phyloP scores from a whole-genome alignment of 1,140 invertebrate species.

The Planococcus citri region DNA sequence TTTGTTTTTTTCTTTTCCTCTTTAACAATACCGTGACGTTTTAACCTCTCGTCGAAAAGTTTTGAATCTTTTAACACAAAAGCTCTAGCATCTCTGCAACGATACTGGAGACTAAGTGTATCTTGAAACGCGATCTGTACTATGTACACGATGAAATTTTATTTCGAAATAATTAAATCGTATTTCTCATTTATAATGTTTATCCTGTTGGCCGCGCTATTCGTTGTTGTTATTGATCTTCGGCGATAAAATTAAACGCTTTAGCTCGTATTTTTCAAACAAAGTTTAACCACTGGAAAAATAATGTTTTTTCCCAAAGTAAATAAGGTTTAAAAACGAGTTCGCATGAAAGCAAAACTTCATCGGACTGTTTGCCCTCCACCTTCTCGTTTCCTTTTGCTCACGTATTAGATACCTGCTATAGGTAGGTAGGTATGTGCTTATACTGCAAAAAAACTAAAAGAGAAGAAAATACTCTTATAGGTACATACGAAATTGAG shows the following conservation, averaged over 20 bases:
- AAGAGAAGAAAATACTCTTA: no score
- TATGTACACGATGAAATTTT: background rate
- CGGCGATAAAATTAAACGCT: background rate
- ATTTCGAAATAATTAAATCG: background rate
- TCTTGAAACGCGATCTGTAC: background rate
- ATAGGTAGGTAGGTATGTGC: no score
- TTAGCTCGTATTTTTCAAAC: background rate
- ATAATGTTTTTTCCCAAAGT: no score
- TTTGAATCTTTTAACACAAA: background rate
- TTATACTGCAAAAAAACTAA: no score
- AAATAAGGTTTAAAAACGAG: no score
- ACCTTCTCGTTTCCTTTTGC: no score
- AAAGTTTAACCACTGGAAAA: background rate
- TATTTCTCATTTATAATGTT: background rate
- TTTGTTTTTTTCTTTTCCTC: background rate
- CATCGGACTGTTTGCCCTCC: no score
- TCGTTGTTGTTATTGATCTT: background rate
- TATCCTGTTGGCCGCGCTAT: background rate
- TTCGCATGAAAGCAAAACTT: no score
- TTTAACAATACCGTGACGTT: background rate
- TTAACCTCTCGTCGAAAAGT: background rate
- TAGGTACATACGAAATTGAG: background rate
- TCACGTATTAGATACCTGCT: no score
- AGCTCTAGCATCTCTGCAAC: no score
- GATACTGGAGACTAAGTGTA: background rate